A percentile compares a stretch with the other conserved stretches of the same genome.
Evolutionary conservation across 2,888 invertebrate genomes (phyloP).

Genomic region (Mylabris sibirica): DNA sequence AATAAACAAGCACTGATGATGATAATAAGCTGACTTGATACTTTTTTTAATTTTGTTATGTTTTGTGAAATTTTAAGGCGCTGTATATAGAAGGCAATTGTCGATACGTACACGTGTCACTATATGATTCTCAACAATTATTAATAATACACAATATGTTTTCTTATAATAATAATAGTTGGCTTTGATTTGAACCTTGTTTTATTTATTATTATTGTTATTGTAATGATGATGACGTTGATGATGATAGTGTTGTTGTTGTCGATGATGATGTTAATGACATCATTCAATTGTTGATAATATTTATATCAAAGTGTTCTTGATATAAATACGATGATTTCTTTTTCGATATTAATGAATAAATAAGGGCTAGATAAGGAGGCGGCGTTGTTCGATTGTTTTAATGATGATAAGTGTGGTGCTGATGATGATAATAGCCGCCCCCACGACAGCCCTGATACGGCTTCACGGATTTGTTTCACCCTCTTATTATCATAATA

Average conservation of each 20-base stretch:
- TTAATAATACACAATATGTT: not conserved
- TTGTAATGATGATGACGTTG: not conserved
- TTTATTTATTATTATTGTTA: not conserved
- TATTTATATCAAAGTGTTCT: conserved; percentile 1
- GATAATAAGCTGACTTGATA: not conserved
- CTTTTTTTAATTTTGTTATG: not conserved
- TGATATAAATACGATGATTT: conserved; percentile 53
- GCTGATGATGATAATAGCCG: conserved; percentile 9
- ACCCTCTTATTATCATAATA: conserved; percentile 51
- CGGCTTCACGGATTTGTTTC: conserved; percentile 68
- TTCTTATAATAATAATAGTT: not conserved
- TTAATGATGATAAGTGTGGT: conserved; percentile 45
- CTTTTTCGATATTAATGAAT: conserved; percentile 61
- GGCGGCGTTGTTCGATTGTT: conserved; percentile 49
- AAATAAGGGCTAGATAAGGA: conserved; percentile 62
- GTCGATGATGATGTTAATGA: not conserved
- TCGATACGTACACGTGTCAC: conserved; percentile 25
- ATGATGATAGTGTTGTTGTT: not conserved
- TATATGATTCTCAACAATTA: not conserved
- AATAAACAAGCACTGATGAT: not conserved
- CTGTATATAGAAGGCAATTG: conserved; percentile 21
- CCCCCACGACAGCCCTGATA: conserved; percentile 62
- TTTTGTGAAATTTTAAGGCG: conserved; percentile 1
- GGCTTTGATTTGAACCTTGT: not conserved
- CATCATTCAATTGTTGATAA: conserved; percentile 9